Conservation (phyloP, 2,888 invertebrate genomes). For the Fabriciana adippe region DNA sequence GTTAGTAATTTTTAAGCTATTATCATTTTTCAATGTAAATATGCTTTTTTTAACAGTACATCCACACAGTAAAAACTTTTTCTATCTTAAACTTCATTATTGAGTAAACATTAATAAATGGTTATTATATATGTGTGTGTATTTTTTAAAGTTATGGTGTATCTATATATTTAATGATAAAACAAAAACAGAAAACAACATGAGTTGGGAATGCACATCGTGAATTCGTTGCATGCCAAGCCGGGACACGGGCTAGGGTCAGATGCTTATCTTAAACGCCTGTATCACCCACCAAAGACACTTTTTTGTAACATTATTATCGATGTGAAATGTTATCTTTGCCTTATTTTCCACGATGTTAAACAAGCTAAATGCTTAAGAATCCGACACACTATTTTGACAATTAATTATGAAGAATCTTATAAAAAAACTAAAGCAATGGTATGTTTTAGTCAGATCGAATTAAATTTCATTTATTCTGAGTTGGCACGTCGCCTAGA, state of each 20-base stretch:
- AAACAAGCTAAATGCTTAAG: slow-evolving; percentile 42
- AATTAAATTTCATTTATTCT: slow-evolving; percentile 23
- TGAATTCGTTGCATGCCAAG: slow-evolving; percentile 75
- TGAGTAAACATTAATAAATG: neutral
- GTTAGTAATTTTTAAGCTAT: too few species aligned
- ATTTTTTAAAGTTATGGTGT: slow-evolving; percentile 33
- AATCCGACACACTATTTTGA: slow-evolving; percentile 23
- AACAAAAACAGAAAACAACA: slow-evolving; percentile 57
- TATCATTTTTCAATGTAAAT: too few species aligned
- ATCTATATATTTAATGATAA: slow-evolving; percentile 49
- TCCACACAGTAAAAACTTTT: too few species aligned
- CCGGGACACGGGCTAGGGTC: slow-evolving; percentile 69
- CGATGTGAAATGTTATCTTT: slow-evolving; percentile 65
- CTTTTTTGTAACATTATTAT: slow-evolving; percentile 78
- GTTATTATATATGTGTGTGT: slow-evolving; percentile 17
- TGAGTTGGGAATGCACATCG: slow-evolving; percentile 68
- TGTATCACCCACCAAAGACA: slow-evolving; percentile 80
- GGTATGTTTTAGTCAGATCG: neutral
- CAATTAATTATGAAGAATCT: slow-evolving; percentile 27
- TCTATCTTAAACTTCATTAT: too few species aligned
- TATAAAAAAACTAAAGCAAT: neutral
- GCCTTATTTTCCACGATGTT: slow-evolving; percentile 52
- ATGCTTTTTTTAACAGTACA: too few species aligned
- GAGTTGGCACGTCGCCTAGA: slow-evolving; percentile 69
- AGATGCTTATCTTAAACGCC: slow-evolving; percentile 81